Percentiles rank a stretch among this genome's conserved stretches.
Conservation (phyloP, 2,797 vertebrate genomes). For the Phoeniculus purpureus region DNA sequence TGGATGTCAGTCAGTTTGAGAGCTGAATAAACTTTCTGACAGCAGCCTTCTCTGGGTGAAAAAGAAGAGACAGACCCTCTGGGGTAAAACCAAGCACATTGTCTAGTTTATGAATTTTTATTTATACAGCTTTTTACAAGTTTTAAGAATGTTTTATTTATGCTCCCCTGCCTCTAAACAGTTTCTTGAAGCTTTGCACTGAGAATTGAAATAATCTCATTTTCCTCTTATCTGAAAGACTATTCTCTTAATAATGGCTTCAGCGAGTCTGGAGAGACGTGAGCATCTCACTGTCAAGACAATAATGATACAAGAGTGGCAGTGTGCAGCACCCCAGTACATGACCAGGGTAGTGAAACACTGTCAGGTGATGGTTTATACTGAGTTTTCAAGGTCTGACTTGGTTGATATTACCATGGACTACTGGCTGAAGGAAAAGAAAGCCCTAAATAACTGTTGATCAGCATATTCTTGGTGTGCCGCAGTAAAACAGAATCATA, state of each 20-base stretch:
- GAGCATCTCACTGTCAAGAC: background rate
- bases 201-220: conserved; percentile 9
- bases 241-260: background rate
- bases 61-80: background rate
- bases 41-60: background rate
- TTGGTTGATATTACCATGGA: background rate
- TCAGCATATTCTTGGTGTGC: background rate
- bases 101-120: background rate
- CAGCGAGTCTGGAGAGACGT: background rate
- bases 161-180: background rate
- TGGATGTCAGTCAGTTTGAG: background rate
- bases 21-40: conserved; percentile 1
- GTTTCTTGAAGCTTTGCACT: background rate
- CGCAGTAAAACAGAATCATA: background rate
- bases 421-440: background rate
- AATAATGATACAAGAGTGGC: background rate
- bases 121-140: background rate
- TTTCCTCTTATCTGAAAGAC: background rate
- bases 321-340: background rate
- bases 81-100: background rate
- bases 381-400: background rate
- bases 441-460: background rate
- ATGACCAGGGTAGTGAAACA: background rate
- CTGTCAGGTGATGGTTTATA: background rate
- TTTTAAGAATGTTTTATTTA: conserved; percentile 39